A percentile compares a stretch with the other conserved stretches of the same genome.
phyloP scores from a whole-genome alignment of 2,888 invertebrate species.

The Coelogynopora nodosa region DNA sequence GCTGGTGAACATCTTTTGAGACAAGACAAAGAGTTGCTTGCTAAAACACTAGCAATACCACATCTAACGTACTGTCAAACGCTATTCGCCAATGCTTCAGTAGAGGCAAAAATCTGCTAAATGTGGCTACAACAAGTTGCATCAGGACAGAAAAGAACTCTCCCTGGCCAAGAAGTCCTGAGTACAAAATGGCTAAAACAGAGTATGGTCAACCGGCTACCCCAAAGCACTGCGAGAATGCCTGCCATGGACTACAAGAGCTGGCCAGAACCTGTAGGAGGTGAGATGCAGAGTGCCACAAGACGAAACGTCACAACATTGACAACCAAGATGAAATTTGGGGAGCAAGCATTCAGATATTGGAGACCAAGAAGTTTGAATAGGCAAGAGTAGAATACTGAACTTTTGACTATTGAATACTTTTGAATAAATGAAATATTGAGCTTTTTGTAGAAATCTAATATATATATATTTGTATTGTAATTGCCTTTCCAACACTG shows the following conservation, averaged over 20 bases:
- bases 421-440: not conserved
- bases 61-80: not conserved
- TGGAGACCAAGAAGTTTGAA: not conserved
- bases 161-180: not conserved
- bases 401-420: not conserved
- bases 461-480: too few species aligned
- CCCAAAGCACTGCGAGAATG: too few species aligned
- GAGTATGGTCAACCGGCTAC: not conserved
- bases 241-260: not conserved
- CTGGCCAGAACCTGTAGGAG: not conserved
- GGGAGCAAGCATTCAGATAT: too few species aligned
- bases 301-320: not conserved
- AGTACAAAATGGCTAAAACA: too few species aligned
- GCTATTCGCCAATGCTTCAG: not conserved
- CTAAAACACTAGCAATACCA: not conserved
- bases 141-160: not conserved
- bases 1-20: not conserved
- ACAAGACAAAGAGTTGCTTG: not conserved
- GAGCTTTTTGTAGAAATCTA: too few species aligned
- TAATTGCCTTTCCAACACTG: too few species aligned
- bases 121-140: too few species aligned
- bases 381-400: not conserved
- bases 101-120: not conserved
- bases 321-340: not conserved
- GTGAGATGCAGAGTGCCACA: not conserved